Evolutionary conservation across 2,888 invertebrate genomes (phyloP), one percentile per base, ranked within the genome.

Genomic region (Meghimatium bilineatum): DNA sequence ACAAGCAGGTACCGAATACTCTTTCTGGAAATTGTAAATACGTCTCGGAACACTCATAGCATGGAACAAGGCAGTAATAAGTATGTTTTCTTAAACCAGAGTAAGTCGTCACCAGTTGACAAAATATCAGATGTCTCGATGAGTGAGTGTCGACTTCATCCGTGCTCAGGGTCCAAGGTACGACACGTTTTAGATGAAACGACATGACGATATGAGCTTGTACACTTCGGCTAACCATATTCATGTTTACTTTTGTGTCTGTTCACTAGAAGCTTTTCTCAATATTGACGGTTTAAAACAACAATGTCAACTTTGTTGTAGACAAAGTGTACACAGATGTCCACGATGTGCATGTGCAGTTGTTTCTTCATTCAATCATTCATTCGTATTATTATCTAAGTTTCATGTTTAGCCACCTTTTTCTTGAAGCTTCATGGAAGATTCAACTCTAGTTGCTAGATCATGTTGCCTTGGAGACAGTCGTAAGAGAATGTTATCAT

Each of bases 51-150:
- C 38, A n/a, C 26, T 36, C 63, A 6, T 36, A n/a, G 1, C 63
- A 3, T 34, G 6, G 34, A 26, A 60, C 26, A 34, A 76, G 1
- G 3, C 32, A 36, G 8, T 60, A 60, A 32, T 23, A 17, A 26
- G 63, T 63, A 26, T 60, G 60, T n/a, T 1, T 36, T 77, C 77
- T 38, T n/a, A 32, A 26, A 14, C n/a, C 12, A 34, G 63, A 38
- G 38, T 26, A 26, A n/a, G 36, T 77, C 77, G 34, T 63, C 63
- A 36, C 34, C 63, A 77, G 77, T 77, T 77, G 77, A 77, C 77
- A 77, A 26, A 77, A 63, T 77, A 77, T 77, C 77, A 26, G 34
- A 77, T 77, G 77, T 60, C 77, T 26, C 26, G 63, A n/a, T 17
- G 26, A 77, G 38, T 34, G n/a, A 77, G 63, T 63, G 63, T 26